Evolutionary conservation across 2,113 vertebrate species (phyloP).

Genomic region (Uria aalge): DNA sequence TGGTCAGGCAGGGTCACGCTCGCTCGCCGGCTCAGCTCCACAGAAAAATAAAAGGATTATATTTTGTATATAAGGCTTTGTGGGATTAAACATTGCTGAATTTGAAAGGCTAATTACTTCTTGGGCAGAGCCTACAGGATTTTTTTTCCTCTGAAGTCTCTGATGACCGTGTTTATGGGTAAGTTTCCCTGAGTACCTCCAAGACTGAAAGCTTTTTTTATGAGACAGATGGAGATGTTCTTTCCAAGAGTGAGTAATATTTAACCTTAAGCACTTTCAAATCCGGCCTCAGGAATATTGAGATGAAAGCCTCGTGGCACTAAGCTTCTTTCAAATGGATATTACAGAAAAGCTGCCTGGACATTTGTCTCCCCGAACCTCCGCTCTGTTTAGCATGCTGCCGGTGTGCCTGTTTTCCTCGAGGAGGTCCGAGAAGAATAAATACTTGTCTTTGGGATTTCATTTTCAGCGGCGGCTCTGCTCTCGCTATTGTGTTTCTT

Average conservation of each 20-base stretch:
- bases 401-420: not conserved
- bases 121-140: not conserved
- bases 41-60: not conserved
- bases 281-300: constrained; percentile 62
- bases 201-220: constrained; percentile 39
- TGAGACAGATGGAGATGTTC: constrained; percentile 56
- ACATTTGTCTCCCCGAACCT: constrained; percentile 36
- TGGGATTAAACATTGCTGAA: not conserved
- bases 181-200: constrained; percentile 45
- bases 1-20: rapidly evolving
- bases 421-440: constrained; percentile 50
- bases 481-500: constrained; percentile 4
- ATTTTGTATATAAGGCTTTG: not conserved
- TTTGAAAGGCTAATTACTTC: constrained; percentile 19
- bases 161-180: not conserved
- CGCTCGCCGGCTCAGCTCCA: not conserved
- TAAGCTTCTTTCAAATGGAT: constrained; percentile 60
- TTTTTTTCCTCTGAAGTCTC: not conserved
- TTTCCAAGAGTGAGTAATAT: constrained; percentile 67
- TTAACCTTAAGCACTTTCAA: constrained; percentile 69
- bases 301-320: constrained; percentile 61
- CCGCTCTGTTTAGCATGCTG: constrained; percentile 52
- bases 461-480: not conserved
- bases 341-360: constrained; percentile 50
- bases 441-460: constrained; percentile 48